Evolutionary conservation across 2,888 invertebrate genomes (phyloP), one percentile per base, ranked within the genome.

Genomic region (Galerucella calmariensis): DNA sequence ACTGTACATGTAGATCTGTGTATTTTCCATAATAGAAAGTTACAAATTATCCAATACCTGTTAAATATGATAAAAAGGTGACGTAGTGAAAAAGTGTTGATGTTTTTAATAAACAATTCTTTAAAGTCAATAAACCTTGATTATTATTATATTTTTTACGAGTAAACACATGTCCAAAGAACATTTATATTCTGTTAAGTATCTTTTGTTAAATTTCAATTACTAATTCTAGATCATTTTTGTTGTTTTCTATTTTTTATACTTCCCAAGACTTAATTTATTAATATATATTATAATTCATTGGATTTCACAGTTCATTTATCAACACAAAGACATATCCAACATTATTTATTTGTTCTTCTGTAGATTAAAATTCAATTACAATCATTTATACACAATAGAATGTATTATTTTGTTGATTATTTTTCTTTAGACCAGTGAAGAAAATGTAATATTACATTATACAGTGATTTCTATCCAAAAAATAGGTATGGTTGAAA

Each of bases 51-150:
- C 20, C 20, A 20, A 16, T 11, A 56, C 56, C 56, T 20, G 56
- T 20, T 56, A 56, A 56, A 16, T 56, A 16, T 16, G 56, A 16
- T 56, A 56, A 56, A 56, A 56, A 56, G 16, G 56, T 56, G 56
- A 56, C 56, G 10, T 56, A 56, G 14, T 8, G 6, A 51, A 51
- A 51, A 10, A 20, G 16, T 56, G 56, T 56, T 56, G 56, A 56
- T 9, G 16, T 3, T 20, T 16, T 16, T 56, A 16, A 56, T 56
- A 56, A 16, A 56, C 56, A 56, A 56, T 56, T 16, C 56, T 12
- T 20, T 14, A 48, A 48, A 48, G 16, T 56, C 56, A 56, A 56
- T 16, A 56, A n/a, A 56, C 56, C 56, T 56, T 56, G 56, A 56
- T 56, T 56, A 56, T 56, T 56, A 53, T 53, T 53, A 56, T 56